These are phyloP conservation scores for Poecilia picta DNA, from an alignment of 2,797 vertebrate species.

Conservation along the genomic window DNA sequence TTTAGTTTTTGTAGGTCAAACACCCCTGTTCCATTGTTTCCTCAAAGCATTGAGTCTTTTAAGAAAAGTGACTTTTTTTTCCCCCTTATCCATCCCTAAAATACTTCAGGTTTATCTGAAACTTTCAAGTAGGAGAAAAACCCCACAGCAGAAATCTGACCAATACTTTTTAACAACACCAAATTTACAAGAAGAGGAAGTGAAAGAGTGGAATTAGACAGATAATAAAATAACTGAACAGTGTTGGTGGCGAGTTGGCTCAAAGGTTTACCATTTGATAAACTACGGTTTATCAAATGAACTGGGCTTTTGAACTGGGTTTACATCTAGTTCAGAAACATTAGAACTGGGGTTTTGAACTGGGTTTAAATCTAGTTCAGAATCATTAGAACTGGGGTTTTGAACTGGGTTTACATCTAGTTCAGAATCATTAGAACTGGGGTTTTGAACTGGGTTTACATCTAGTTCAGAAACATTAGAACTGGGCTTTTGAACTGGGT, in stretches of 20 bases:
- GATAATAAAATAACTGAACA: not conserved
- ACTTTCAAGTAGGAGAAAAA: not conserved
- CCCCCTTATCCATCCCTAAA: not conserved
- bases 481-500: not conserved
- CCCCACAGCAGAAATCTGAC: not conserved
- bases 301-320: not conserved
- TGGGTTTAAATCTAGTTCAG: not conserved
- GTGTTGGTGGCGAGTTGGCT: not conserved
- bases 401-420: not conserved
- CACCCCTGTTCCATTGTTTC: not conserved
- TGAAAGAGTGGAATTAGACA: not conserved
- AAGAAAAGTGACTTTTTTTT: not conserved
- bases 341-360: not conserved
- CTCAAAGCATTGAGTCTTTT: not conserved
- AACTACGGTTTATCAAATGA: not conserved
- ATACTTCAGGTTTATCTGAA: not conserved
- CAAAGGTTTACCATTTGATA: not conserved
- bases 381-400: not conserved
- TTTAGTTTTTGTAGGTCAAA: not conserved
- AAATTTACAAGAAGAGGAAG: not conserved
- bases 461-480: not conserved
- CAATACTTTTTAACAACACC: not conserved
- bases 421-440: not conserved
- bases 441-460: not conserved
- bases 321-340: not conserved